Base-by-base conservation (phyloP, 2,113 vertebrate genomes). In the Blennius ocellaris region DNA sequence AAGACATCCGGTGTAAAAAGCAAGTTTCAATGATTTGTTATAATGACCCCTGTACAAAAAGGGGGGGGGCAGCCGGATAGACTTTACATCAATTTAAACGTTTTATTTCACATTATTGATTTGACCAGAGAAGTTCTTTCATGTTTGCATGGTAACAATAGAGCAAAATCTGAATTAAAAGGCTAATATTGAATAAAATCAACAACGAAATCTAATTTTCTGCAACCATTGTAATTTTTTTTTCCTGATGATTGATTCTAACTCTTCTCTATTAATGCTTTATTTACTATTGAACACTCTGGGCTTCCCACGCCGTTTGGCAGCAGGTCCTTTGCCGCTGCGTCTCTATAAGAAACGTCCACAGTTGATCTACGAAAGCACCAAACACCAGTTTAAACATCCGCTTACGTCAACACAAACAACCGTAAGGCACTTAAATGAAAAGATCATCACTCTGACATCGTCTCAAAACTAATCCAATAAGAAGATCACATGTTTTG, bases 391-490 rank as follows among this genome's bases (percentile, higher is more conserved):
- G 37, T 55, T 79, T 49, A 69, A 73, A 78, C 69, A 77, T 57
- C 49, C 62, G 73, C 39, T 30, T 21, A 73, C 57, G 61, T 76
- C 60, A 76, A 82, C 11, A 83, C 15, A 83, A 74, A 79, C n/a
- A 3, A 89, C 70, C 7, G 45, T 87, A 90, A 91, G 91, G 91
- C 91, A 92, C 91, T 91, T 88, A 81, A 87, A 87, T 82, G 11
- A 86, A 78, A 82, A 75, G 55, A 68, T 8, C 59, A 75, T 53
- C 47, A 80, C 57, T 44, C 16, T 38, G 21, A 80, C 14, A 49
- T 55, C 57, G 16, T 61, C 67, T 80, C 6, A 30, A 57, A 11
- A 65, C 50, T 68, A 58, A 50, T 71, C 71, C 69, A 30, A 56
- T 55, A 39, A 79, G 64, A 38, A 80, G 54, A 82, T 85, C 70